These are phyloP conservation scores for Colinus virginianus DNA, from an alignment of 2,113 vertebrate species.

Conservation along the genomic window DNA sequence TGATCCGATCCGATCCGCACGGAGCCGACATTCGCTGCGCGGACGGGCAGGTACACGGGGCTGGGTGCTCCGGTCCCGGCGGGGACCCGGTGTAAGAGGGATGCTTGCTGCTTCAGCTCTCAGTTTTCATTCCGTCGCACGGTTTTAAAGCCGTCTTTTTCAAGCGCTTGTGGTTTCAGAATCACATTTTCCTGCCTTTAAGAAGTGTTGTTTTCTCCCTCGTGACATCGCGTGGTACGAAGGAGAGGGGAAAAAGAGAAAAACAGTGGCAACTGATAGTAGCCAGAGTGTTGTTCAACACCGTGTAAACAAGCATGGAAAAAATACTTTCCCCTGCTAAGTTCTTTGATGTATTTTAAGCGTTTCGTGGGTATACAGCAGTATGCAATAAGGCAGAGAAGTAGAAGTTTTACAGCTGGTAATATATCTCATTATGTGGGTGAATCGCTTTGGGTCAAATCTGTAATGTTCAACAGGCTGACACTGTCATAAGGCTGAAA, in stretches of 20 bases:
- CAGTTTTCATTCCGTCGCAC: background rate
- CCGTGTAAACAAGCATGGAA: background rate
- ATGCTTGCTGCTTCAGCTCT: background rate
- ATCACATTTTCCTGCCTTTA: conserved; percentile 45
- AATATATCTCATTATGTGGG: background rate
- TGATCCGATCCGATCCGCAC: too few species aligned
- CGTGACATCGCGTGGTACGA: background rate
- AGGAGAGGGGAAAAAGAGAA: conserved; percentile 12
- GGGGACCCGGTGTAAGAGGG: too few species aligned
- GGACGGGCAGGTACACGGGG: background rate
- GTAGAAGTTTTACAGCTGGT: background rate
- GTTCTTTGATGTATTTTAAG: background rate
- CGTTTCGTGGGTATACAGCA: background rate
- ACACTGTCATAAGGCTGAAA: background rate
- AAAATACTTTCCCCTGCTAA: background rate
- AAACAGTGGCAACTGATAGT: background rate
- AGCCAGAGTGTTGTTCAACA: background rate
- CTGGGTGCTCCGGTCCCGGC: too few species aligned
- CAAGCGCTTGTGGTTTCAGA: background rate
- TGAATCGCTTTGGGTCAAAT: accelerated
- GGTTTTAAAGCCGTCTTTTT: background rate
- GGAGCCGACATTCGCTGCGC: too few species aligned
- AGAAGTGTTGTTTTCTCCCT: background rate
- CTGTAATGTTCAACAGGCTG: background rate
- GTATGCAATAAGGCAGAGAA: background rate